phyloP scores from a whole-genome alignment of 1,140 invertebrate genomes.

The Nasonia longicornis region DNA sequence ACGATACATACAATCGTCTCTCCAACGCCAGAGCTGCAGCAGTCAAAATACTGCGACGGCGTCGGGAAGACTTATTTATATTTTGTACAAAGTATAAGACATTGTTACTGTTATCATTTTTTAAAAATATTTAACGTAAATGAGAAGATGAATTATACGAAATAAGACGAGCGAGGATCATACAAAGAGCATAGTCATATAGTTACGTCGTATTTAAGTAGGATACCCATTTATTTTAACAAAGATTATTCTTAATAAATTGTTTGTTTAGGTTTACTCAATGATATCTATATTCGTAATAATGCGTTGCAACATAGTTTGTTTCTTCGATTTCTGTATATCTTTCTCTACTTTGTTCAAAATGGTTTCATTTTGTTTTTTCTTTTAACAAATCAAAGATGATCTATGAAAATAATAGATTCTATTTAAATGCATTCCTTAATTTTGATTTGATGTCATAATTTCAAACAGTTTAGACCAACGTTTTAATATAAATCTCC shows the following conservation, averaged over 20 bases:
- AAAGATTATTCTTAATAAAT: background rate
- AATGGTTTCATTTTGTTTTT: background rate
- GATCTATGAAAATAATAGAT: background rate
- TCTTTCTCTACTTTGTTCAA: background rate
- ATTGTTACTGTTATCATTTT: conserved; percentile 48
- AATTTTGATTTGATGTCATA: background rate
- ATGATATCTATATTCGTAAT: background rate
- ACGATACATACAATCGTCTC: background rate
- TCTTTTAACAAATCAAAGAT: background rate
- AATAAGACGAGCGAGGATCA: background rate
- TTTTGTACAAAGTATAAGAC: conserved; percentile 47
- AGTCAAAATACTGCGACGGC: background rate
- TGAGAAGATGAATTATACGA: background rate
- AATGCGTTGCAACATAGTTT: background rate
- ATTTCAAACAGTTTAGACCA: background rate
- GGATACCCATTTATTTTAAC: background rate
- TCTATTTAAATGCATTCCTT: background rate
- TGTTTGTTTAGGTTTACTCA: background rate
- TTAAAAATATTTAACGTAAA: conserved; percentile 17
- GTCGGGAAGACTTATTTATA: conserved; percentile 37
- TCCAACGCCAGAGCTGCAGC: background rate
- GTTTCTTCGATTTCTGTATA: background rate
- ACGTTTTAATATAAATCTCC: conserved; percentile 2
- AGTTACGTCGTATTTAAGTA: background rate
- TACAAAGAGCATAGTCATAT: conserved; percentile 1